These are phyloP conservation scores for Xestoiulus laeticollis DNA, from an alignment of 2,888 invertebrate genomes.

Conservation along the genomic window DNA sequence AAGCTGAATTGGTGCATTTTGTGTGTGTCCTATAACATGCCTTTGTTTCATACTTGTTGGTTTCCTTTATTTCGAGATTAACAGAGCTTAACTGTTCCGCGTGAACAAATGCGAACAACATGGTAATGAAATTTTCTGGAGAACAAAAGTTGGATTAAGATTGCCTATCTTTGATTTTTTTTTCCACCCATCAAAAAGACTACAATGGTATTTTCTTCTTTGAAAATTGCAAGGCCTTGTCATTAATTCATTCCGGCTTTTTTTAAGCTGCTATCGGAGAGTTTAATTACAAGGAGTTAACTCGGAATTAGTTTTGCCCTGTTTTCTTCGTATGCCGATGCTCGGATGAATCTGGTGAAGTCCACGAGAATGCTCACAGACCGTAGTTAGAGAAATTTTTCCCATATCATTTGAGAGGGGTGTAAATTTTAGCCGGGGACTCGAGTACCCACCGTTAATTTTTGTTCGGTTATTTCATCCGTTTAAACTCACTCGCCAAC, in stretches of 20 bases:
- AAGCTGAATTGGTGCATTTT: not conserved
- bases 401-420: not conserved
- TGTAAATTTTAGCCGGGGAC: not conserved
- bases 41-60: not conserved
- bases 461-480: slow-evolving; percentile 23
- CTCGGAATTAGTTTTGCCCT: slow-evolving; percentile 7
- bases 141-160: not conserved
- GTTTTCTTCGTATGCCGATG: not conserved
- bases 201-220: not conserved
- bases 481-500: not conserved
- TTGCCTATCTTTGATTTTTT: not conserved
- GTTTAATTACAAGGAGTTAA: not conserved
- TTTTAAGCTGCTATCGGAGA: not conserved
- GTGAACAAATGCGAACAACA: not conserved
- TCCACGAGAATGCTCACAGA: not conserved
- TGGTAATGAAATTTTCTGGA: not conserved
- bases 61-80: not conserved
- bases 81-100: not conserved
- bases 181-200: not conserved
- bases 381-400: not conserved
- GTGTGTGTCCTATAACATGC: not conserved
- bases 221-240: not conserved
- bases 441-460: not conserved
- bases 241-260: not conserved
- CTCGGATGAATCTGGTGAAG: not conserved